Evolutionary conservation across 2,888 invertebrate species (phyloP).

Genomic region (Tetragonula carbonaria): DNA sequence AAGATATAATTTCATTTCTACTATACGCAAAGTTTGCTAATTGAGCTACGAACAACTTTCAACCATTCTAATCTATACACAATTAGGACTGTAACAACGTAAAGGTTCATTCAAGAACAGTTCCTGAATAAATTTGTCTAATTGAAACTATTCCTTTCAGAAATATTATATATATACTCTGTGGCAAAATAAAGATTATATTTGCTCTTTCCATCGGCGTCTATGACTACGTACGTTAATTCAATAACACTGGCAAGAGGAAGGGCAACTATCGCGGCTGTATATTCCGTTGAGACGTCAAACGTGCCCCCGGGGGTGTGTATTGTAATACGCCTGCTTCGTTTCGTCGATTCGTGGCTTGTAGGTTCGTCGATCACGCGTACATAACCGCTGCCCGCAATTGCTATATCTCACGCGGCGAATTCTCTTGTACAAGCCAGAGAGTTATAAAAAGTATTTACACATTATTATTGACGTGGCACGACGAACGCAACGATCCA

Average conservation of each 20-base stretch:
- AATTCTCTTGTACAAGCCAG: slow-evolving; percentile 26
- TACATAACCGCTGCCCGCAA: slow-evolving; percentile 26
- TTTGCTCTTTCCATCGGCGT: no score
- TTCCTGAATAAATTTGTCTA: background rate
- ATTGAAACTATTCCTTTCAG: background rate
- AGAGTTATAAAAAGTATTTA: slow-evolving; percentile 59
- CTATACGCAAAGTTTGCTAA: background rate
- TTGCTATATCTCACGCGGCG: slow-evolving; percentile 44
- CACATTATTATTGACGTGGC: slow-evolving; percentile 49
- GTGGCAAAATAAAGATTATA: no score
- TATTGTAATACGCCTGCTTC: slow-evolving; percentile 61
- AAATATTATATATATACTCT: background rate
- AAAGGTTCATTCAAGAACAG: no score
- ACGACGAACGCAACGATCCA: slow-evolving; percentile 14
- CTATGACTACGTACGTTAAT: slow-evolving; percentile 50
- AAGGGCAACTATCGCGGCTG: slow-evolving; percentile 18
- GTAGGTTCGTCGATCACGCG: slow-evolving; percentile 47
- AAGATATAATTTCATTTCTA: background rate
- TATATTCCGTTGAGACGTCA: slow-evolving; percentile 44
- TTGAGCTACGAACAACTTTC: background rate
- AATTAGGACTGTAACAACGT: background rate
- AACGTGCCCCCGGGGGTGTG: slow-evolving; percentile 37
- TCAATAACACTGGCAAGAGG: slow-evolving; percentile 48
- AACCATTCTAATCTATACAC: background rate
- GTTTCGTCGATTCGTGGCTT: slow-evolving; percentile 32